phyloP scores from a whole-genome alignment of 2,888 invertebrate genomes.

The Tuta absoluta region DNA sequence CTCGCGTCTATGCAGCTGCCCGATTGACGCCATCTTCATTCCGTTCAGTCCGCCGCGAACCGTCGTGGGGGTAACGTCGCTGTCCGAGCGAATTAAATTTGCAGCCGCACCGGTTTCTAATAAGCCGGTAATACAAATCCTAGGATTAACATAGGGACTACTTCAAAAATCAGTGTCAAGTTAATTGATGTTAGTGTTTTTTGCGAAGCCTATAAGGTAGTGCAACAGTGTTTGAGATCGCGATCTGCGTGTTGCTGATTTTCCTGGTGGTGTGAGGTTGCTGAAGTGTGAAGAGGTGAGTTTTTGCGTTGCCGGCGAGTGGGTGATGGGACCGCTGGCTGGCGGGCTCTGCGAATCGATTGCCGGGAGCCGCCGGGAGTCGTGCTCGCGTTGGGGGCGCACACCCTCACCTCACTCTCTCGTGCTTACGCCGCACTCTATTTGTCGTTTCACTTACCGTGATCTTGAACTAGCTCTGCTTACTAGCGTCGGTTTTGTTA shows the following conservation, averaged over 20 bases:
- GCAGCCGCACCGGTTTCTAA: slow-evolving; percentile 53
- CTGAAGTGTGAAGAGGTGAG: slow-evolving; percentile 75
- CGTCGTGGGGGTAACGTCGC: slow-evolving; percentile 61
- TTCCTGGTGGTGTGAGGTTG: slow-evolving; percentile 67
- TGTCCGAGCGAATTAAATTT: slow-evolving; percentile 43
- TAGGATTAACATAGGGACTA: slow-evolving; percentile 44
- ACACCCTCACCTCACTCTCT: slow-evolving; percentile 69
- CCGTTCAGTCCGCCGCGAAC: slow-evolving; percentile 74
- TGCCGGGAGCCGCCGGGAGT: slow-evolving; percentile 41
- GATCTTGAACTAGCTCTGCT: slow-evolving; percentile 55
- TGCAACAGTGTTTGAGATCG: slow-evolving; percentile 71
- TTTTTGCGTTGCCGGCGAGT: slow-evolving; percentile 55
- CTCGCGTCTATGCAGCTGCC: slow-evolving; percentile 57
- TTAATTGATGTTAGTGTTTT: slow-evolving; percentile 67
- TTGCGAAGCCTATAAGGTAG: slow-evolving; percentile 50
- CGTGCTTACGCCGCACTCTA: slow-evolving; percentile 46
- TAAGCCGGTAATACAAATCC: slow-evolving; percentile 52
- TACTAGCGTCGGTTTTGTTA: slow-evolving; percentile 45
- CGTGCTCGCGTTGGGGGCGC: slow-evolving; percentile 40
- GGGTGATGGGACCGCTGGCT: slow-evolving; percentile 7
- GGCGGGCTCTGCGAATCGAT: slow-evolving; percentile 68
- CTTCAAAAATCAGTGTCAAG: slow-evolving; percentile 58
- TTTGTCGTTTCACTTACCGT: slow-evolving; percentile 56
- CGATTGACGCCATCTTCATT: slow-evolving; percentile 68
- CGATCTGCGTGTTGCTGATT: slow-evolving; percentile 61